phyloP scores from a whole-genome alignment of 2,113 vertebrate species.

The Limnothrissa miodon region DNA sequence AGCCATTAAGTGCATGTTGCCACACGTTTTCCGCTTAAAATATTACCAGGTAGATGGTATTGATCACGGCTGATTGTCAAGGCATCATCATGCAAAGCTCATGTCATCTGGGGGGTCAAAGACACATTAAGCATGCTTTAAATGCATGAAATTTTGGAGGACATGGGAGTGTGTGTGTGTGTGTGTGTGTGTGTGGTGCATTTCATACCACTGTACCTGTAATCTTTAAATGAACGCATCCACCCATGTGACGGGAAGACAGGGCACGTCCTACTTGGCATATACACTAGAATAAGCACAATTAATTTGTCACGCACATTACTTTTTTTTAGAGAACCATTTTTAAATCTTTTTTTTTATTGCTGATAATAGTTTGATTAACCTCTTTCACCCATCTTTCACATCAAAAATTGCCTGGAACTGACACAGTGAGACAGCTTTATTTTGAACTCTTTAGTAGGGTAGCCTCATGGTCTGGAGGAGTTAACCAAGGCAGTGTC shows the following conservation, averaged over 20 bases:
- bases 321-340: not conserved
- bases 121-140: slow-evolving; percentile 64
- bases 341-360: not conserved
- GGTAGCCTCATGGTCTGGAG: too few species aligned
- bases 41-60: slow-evolving; percentile 27
- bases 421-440: not conserved
- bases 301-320: not conserved
- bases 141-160: slow-evolving; percentile 64
- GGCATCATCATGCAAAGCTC: slow-evolving; percentile 33
- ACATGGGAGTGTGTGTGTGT: not conserved
- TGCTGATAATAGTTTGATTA: not conserved
- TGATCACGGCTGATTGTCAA: slow-evolving; percentile 46
- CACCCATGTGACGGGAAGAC: not conserved
- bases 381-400: not conserved
- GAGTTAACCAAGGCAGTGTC: too few species aligned
- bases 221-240: slow-evolving; percentile 37
- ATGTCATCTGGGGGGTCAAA: slow-evolving; percentile 45
- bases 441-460: too few species aligned
- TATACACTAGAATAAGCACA: not conserved
- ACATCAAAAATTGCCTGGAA: not conserved
- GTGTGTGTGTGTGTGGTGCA: slow-evolving; percentile 35
- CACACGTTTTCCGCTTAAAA: slow-evolving; percentile 2
- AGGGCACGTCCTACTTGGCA: too few species aligned
- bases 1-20: not conserved
- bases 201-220: slow-evolving; percentile 47